Evolutionary conservation across 2,113 vertebrate genomes (phyloP).

Genomic region (Cichladusa arquata): DNA sequence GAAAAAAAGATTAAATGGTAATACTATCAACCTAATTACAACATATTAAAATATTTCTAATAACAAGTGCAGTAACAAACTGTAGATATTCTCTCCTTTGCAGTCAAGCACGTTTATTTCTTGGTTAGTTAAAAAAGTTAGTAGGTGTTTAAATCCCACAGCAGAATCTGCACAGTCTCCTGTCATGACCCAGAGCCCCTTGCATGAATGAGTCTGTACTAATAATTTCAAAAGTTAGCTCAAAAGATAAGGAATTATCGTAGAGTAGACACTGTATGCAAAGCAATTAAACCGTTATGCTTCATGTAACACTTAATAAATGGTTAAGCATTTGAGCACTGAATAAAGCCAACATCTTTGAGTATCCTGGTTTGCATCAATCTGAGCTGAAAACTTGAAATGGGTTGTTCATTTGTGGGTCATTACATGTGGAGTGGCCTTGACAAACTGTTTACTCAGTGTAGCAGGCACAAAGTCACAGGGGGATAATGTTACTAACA

Average conservation of each 20-base stretch:
- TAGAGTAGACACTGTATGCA: not conserved
- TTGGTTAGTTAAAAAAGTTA: not conserved
- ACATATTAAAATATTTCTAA: not conserved
- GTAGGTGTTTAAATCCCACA: not conserved
- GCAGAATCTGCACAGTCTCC: not conserved
- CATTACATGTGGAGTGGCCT: not conserved
- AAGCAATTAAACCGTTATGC: conserved; percentile 54
- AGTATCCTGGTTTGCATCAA: not conserved
- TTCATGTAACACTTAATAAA: conserved; percentile 37
- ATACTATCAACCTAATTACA: not conserved
- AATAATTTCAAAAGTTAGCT: conserved; percentile 31
- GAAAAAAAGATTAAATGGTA: not conserved
- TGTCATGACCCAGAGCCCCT: not conserved
- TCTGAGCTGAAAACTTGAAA: conserved; percentile 8
- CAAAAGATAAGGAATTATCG: conserved; percentile 19
- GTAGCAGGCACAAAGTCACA: not conserved
- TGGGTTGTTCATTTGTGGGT: not conserved
- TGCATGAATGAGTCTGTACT: not conserved
- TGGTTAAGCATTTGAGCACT: conserved; percentile 2
- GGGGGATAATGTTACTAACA: not conserved
- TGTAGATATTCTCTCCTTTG: not conserved
- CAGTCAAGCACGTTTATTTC: not conserved
- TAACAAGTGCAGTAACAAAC: not conserved
- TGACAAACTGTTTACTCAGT: conserved; percentile 4
- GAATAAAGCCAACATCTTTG: not conserved